Base-by-base conservation (phyloP, 30 jellyfish, hydroid and myxozoan species). In the Hydra vulgaris region DNA sequence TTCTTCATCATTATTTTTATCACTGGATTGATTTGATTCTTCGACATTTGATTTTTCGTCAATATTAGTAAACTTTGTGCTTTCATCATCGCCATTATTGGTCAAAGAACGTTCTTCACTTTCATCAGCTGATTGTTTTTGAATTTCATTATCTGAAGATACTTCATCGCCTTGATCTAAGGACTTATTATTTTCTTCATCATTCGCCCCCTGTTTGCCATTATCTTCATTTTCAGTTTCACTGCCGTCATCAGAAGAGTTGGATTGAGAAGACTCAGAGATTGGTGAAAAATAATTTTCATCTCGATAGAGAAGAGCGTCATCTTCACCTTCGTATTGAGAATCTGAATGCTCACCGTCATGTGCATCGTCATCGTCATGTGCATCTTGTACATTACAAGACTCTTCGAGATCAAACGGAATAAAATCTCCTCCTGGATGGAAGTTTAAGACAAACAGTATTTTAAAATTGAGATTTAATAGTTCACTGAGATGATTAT, bases 301-400 rank as follows among this genome's bases (percentile, higher is more conserved):
- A 75, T 75, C 83, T 15, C 83, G 83, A 75, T 75, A 75, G 72
- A 75, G 66, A 15, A 75, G 70, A 18, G 23, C 83, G 3, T 66
- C 56, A 25, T 21, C 76, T 25, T 75, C 83, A 25, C 0, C 71
- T 7, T 75, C 83, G 12, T 5, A 40, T 40, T 40, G 61, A 40
- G 61, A 40, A 12, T 40, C 61, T 40, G 61, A 40, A 12, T 3
- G 61, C 12, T 40, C 61, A 40, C 12, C 12, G 61, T 40, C 12
- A 40, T n/a, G n/a, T n/a, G n/a, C n/a, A n/a, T n/a, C n/a, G n/a
- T n/a, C n/a, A n/a, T n/a, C n/a, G n/a, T n/a, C n/a, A n/a, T n/a
- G n/a, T n/a, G 61, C 61, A 40, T 40, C 61, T 40, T 40, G 12
- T 40, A 40, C 61, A 3, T 12, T 40, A 40, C 61, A 40, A 3